Percentiles rank a stretch among this genome's conserved stretches.
Conservation (phyloP, 1,140 invertebrate species). For the Hestina assimilis region DNA sequence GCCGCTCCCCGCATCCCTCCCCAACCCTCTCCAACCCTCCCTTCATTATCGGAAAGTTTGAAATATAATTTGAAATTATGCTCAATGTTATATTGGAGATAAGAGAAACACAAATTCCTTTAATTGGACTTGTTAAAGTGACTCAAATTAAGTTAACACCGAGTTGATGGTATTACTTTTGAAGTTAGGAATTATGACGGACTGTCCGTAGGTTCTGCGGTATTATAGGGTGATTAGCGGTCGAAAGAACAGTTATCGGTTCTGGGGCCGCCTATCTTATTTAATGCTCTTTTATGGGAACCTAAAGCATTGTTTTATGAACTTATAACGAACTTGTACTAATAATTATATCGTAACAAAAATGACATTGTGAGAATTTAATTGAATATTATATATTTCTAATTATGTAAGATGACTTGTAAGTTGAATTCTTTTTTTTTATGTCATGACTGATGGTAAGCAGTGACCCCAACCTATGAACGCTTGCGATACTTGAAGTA, state of each 20-base stretch:
- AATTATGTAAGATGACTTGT: no score
- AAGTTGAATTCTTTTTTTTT: no score
- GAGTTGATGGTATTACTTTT: constrained; percentile 77
- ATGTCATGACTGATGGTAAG: no score
- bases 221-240: constrained; percentile 61
- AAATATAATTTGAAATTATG: constrained; percentile 79
- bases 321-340: constrained; percentile 35
- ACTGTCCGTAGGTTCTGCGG: constrained; percentile 56
- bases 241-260: constrained; percentile 58
- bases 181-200: constrained; percentile 73
- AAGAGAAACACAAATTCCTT: constrained; percentile 79
- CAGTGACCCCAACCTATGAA: no score
- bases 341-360: constrained; percentile 2
- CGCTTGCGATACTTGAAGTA: no score
- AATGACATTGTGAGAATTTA: background rate
- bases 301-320: constrained; percentile 45
- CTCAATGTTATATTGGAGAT: constrained; percentile 79
- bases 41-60: constrained; percentile 78
- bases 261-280: constrained; percentile 25
- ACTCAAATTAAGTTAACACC: constrained; percentile 78
- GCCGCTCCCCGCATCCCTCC: constrained; percentile 47
- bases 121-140: constrained; percentile 78
- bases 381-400: no score
- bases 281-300: constrained; percentile 35
- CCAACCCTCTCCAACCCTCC: constrained; percentile 60